Evolutionary conservation across 2,113 vertebrate genomes (phyloP).

Genomic region (Vulpes vulpes): DNA sequence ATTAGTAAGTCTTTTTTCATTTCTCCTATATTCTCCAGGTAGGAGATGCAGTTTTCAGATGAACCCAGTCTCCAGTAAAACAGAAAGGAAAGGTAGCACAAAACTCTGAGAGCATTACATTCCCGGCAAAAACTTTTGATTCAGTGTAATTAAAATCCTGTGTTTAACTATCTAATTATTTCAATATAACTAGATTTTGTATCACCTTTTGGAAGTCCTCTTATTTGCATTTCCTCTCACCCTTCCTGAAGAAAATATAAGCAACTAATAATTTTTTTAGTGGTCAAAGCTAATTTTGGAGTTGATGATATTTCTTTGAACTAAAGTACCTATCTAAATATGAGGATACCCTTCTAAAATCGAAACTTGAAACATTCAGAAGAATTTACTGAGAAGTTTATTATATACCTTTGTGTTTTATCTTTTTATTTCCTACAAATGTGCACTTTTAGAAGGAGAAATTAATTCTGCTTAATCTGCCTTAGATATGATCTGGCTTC

Average conservation of each 20-base stretch:
- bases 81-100: neutral
- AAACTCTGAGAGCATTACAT: neutral
- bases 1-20: neutral
- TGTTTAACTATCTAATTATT: slow-evolving; percentile 23
- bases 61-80: neutral
- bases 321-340: neutral
- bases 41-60: neutral
- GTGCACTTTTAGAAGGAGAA: neutral
- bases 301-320: neutral
- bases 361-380: neutral
- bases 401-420: neutral
- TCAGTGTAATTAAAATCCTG: neutral
- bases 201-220: neutral
- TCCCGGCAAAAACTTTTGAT: neutral
- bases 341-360: neutral
- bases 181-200: neutral
- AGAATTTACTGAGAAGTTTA: neutral
- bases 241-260: neutral
- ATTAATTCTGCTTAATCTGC: neutral
- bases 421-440: neutral
- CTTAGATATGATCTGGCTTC: neutral
- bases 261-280: slow-evolving; percentile 21
- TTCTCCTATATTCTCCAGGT: neutral
- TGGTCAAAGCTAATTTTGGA: slow-evolving; percentile 36
- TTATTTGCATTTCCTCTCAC: neutral